These are phyloP conservation scores for Drosophila arizonae DNA, from an alignment of 1,140 invertebrate species.

Conservation along the genomic window DNA sequence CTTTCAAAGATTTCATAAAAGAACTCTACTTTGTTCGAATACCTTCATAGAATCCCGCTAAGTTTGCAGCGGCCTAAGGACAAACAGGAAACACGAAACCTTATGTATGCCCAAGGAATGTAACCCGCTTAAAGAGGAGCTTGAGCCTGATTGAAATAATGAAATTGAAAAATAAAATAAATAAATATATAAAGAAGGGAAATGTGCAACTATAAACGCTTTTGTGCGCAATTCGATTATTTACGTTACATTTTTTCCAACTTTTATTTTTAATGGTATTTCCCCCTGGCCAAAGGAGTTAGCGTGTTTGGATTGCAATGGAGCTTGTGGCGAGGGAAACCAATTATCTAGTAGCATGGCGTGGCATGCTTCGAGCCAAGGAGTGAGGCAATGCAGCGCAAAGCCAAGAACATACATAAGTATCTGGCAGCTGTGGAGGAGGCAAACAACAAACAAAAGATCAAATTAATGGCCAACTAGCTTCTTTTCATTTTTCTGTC, in stretches of 20 bases:
- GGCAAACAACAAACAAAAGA: slow-evolving; percentile 68
- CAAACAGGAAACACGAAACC: background rate
- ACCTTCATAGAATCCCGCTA: no score
- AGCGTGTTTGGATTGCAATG: slow-evolving; percentile 44
- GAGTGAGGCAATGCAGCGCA: background rate
- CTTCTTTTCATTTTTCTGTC: background rate
- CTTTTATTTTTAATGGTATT: slow-evolving; percentile 57
- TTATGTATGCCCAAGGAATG: background rate
- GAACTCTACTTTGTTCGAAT: no score
- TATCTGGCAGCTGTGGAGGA: slow-evolving; percentile 44
- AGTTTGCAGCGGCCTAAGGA: background rate
- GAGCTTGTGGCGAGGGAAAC: slow-evolving; percentile 42
- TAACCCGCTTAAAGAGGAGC: background rate
- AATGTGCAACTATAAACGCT: slow-evolving; percentile 59
- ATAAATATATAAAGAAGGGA: background rate
- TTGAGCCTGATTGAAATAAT: background rate
- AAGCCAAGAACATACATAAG: slow-evolving; percentile 39
- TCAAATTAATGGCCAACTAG: slow-evolving; percentile 69
- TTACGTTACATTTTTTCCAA: slow-evolving; percentile 40
- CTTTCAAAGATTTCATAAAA: no score
- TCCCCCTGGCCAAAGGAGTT: slow-evolving; percentile 42
- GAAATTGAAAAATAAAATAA: no score
- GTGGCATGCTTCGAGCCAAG: background rate
- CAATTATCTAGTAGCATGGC: slow-evolving; percentile 60
- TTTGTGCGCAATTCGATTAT: slow-evolving; percentile 78